Base-by-base conservation (phyloP, 2,113 vertebrate species). In the Amblyopsis rosae region DNA sequence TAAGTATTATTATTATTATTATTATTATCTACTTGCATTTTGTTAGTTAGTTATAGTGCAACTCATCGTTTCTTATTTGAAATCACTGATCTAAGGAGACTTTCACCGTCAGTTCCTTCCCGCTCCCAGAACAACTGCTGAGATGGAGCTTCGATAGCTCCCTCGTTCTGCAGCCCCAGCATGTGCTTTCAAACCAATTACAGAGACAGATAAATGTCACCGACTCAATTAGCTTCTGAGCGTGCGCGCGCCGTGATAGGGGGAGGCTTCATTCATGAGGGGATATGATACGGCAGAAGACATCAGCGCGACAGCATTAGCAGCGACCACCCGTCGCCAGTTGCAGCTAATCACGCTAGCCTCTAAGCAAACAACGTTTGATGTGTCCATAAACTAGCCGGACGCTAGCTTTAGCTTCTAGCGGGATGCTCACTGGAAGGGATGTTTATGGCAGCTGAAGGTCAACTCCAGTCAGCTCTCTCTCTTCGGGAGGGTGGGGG, bases 171-270 rank as follows among this genome's bases (percentile, higher is more conserved):
- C 61, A 61, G 64, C 73, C 77, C 0, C 82, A 89, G 88, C 78
- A 82, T 83, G 87, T 86, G 82, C 65, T 82, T 87, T 84, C 77
- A 82, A 81, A 85, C 70, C 81, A 86, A 81, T 88, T 90, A 90
- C 82, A 70, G 68, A 81, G 67, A 58, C 72, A 72, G 74, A 79
- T 75, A 83, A 86, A 85, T 85, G 85, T 83, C 82, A 87, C 74
- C 61, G 57, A 85, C 58, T 74, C 80, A 88, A 90, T 92, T 83
- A 89, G 79, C 64, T 78, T 59, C 87, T 81, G 50, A 67, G 82
- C 76, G 85, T 55, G 82, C 15, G 82, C 15, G 8, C 71, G 68
- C 72, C 67, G 79, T 76, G 72, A 79, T 65, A 73, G 61, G 26
- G 15, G 56, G 68, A 75, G 59, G 54, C 16, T 35, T 69, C 72